A percentile compares a stretch with the other conserved stretches of the same genome.
Conservation (phyloP, 1,140 invertebrate genomes). For the Paraescarpia echinospica region DNA sequence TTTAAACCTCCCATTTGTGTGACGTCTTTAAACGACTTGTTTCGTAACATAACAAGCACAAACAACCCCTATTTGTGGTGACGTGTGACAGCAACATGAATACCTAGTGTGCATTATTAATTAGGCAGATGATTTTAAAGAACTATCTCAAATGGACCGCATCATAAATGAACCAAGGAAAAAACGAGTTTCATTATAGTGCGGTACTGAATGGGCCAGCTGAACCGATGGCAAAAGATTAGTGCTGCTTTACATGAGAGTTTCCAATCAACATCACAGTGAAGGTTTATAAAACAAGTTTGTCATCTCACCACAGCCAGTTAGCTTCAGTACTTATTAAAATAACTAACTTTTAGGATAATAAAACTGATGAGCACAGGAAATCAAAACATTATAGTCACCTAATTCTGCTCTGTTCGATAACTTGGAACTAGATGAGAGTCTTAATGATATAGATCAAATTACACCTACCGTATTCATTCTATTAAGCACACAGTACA, state of each 20-base stretch:
- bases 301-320: too few species aligned
- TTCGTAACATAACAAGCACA: neutral
- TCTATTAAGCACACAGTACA: too few species aligned
- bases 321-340: too few species aligned
- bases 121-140: neutral
- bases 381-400: too few species aligned
- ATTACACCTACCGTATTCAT: too few species aligned
- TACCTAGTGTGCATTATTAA: neutral
- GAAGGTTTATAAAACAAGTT: too few species aligned
- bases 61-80: neutral
- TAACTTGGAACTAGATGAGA: too few species aligned
- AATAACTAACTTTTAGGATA: too few species aligned
- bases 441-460: too few species aligned
- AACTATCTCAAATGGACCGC: neutral
- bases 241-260: neutral
- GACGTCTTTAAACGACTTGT: neutral
- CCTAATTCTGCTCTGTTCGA: too few species aligned
- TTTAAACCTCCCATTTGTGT: neutral
- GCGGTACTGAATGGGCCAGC: neutral
- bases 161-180: neutral
- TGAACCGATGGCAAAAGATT: neutral
- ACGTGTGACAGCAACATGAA: neutral
- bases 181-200: neutral
- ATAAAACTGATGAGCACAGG: too few species aligned
- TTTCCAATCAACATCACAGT: too few species aligned